Conservation (phyloP, 2,797 vertebrate genomes). For the Centropyge bicolor region DNA sequence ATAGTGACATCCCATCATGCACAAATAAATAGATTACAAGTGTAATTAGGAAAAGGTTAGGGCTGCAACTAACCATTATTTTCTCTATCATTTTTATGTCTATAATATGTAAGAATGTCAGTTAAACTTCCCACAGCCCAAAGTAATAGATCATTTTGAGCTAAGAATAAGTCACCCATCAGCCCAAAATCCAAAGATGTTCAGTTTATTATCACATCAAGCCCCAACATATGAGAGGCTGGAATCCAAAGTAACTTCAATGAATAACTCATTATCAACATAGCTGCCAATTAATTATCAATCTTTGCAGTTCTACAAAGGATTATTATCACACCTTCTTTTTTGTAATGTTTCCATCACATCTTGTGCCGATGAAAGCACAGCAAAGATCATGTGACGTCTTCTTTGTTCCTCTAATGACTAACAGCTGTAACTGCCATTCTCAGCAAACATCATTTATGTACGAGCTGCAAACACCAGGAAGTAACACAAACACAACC, state of each 20-base stretch:
- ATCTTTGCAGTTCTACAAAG: not conserved
- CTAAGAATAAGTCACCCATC: too few species aligned
- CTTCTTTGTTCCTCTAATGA: slow-evolving; percentile 35
- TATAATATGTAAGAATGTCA: not conserved
- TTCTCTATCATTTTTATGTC: not conserved
- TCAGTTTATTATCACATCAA: not conserved
- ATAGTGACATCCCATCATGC: not conserved
- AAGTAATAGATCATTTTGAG: not conserved
- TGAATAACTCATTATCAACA: not conserved
- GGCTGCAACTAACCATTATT: not conserved
- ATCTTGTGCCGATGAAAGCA: slow-evolving; percentile 15
- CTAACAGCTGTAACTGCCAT: slow-evolving; percentile 7
- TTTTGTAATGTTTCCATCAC: not conserved
- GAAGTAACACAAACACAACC: slow-evolving; percentile 25
- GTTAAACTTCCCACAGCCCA: not conserved
- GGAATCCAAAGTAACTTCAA: too few species aligned
- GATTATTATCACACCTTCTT: not conserved
- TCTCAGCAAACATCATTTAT: slow-evolving; percentile 25
- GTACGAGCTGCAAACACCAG: slow-evolving; percentile 23
- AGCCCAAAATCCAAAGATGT: not conserved
- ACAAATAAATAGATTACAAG: not conserved
- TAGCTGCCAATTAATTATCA: not conserved
- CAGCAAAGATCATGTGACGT: not conserved
- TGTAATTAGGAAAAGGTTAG: not conserved
- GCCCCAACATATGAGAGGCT: not conserved